Conservation (phyloP, 2,113 vertebrate genomes). For the Brachyistius frenatus region DNA sequence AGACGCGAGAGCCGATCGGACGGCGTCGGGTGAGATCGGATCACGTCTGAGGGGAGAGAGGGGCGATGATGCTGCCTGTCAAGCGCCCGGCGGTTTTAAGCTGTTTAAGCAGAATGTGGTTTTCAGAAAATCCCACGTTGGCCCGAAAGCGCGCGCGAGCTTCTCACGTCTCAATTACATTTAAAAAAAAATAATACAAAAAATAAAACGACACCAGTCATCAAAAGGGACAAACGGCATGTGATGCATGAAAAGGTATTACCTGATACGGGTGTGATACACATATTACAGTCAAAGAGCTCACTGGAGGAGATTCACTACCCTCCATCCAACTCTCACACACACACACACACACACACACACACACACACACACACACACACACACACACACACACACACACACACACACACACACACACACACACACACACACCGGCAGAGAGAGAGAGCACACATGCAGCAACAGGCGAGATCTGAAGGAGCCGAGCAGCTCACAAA, state of each 20-base stretch:
- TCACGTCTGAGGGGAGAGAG: conserved; percentile 39
- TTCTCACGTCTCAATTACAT: conserved; percentile 24
- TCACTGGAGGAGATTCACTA: background rate
- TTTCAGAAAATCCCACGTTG: conserved; percentile 42
- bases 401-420: background rate
- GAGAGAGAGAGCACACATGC: background rate
- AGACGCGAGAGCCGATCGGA: conserved; percentile 40
- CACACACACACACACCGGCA: background rate
- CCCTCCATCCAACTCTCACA: too few relatives aligned
- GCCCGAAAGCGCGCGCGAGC: background rate
- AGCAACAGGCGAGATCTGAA: conserved; percentile 49
- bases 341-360: too few relatives aligned
- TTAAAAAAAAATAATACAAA: background rate
- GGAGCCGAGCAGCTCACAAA: conserved; percentile 13
- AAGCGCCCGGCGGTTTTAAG: background rate
- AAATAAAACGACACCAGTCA: conserved; percentile 17
- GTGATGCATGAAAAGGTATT: conserved; percentile 45
- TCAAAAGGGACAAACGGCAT: conserved; percentile 38
- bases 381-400: too few relatives aligned
- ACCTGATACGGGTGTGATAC: conserved; percentile 55
- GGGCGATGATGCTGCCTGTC: conserved; percentile 23
- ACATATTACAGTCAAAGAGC: conserved; percentile 55
- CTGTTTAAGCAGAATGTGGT: conserved; percentile 37
- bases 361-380: too few relatives aligned
- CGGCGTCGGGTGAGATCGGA: conserved; percentile 46